Evolutionary conservation across 2,888 invertebrate species (phyloP).

Genomic region (Drosophila subsilvestris): DNA sequence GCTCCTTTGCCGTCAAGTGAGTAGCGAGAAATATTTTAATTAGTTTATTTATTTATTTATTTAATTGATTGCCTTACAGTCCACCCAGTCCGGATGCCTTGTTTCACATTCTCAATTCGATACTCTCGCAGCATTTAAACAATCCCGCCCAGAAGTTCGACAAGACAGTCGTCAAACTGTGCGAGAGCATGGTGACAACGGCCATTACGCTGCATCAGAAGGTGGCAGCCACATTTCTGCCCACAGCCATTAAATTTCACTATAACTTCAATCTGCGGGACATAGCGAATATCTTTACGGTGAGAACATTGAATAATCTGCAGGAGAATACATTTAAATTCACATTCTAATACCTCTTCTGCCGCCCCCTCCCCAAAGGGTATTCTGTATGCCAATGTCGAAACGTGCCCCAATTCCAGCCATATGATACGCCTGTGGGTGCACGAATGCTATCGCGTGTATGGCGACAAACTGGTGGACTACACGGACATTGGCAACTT

Average conservation of each 20-base stretch:
- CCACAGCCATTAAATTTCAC: slow-evolving; percentile 97
- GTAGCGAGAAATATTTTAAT: slow-evolving; percentile 8
- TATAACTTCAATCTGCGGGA: slow-evolving; percentile 97
- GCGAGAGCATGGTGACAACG: slow-evolving; percentile 87
- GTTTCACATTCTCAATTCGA: slow-evolving; percentile 92
- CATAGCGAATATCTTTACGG: slow-evolving; percentile 96
- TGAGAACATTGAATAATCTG: too few species aligned
- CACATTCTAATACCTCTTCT: too few species aligned
- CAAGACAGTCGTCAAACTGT: slow-evolving; percentile 86
- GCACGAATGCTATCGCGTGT: slow-evolving; percentile 95
- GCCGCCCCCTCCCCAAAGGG: slow-evolving; percentile 89
- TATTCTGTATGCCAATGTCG: slow-evolving; percentile 91
- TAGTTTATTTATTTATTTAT: not conserved
- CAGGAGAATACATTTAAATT: too few species aligned
- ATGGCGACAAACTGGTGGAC: slow-evolving; percentile 95
- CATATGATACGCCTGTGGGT: slow-evolving; percentile 93
- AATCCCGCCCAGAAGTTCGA: slow-evolving; percentile 89
- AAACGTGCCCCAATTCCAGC: slow-evolving; percentile 88
- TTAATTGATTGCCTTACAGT: slow-evolving; percentile 85
- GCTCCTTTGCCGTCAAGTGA: slow-evolving; percentile 93
- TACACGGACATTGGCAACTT: slow-evolving; percentile 90
- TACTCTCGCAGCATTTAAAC: slow-evolving; percentile 90
- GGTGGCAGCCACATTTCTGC: slow-evolving; percentile 91
- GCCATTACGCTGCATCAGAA: slow-evolving; percentile 91
- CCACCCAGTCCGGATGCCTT: slow-evolving; percentile 93